Conservation (phyloP, 2,113 vertebrate species). For the Anas platyrhynchos region DNA sequence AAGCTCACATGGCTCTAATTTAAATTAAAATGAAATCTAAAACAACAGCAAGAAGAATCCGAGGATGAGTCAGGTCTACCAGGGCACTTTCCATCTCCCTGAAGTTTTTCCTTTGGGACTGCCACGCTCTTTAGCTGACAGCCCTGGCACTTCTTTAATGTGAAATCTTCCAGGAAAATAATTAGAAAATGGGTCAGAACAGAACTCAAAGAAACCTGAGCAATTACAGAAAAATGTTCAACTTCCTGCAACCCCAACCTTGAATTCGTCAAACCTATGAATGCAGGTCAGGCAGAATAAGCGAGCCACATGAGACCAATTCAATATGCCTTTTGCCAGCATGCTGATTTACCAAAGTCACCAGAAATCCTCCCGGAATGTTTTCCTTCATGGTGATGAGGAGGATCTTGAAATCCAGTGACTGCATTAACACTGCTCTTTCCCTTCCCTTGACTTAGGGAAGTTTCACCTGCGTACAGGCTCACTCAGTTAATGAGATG, state of each 20-base stretch:
- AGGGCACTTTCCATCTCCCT: background rate
- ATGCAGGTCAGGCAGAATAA: background rate
- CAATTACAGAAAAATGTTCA: background rate
- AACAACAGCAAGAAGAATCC: background rate
- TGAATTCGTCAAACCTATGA: background rate
- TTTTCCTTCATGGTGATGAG: background rate
- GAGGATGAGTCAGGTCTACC: background rate
- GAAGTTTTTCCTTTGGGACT: background rate
- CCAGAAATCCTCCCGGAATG: background rate
- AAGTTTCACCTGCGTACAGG: background rate
- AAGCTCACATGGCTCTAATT: background rate
- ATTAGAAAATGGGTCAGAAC: constrained; percentile 1
- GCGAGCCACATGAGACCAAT: background rate
- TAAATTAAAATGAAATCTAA: background rate
- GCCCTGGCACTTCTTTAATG: background rate
- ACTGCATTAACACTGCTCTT: background rate
- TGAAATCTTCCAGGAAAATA: constrained; percentile 1
- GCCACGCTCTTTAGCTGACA: background rate
- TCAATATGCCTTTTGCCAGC: background rate
- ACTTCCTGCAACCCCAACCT: background rate
- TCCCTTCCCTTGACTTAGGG: constrained; percentile 2
- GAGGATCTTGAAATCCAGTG: constrained; percentile 19
- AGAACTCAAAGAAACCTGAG: background rate
- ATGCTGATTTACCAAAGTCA: background rate
- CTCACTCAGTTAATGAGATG: constrained; percentile 59